Base-by-base conservation (phyloP, 2,113 vertebrate genomes). In the Mionectes macconnelli region DNA sequence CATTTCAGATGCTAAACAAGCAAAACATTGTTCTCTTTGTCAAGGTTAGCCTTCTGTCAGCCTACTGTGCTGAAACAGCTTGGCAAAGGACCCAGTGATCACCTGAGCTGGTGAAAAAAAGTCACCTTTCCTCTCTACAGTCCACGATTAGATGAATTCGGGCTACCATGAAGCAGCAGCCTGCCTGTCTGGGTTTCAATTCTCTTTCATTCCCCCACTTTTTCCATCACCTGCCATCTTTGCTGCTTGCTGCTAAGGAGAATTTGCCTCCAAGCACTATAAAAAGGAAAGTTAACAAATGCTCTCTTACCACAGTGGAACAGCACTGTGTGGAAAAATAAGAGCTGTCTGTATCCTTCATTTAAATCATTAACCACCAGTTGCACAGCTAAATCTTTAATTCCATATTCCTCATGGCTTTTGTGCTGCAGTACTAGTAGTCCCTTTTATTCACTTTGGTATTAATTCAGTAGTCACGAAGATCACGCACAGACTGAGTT, bases 141-240 rank as follows among this genome's bases (percentile, higher is more conserved):
- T 10, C 40, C 70, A 28, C 33, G 47, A 17, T 37, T 39, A 16
- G 28, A 80, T 35, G 80, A 77, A 81, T 81, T 80, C 42, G 45
- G 64, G 30, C 64, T 70, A 50, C 55, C 45, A 67, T 3, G 12
- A 87, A 78, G 44, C 84, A 91, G 74, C 53, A 82, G 27, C 52
- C 47, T 74, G 74, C 56, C n/a, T 37, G 55, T 49, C 82, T 15
- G 55, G 57, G 67, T 90, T 91, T 84, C 47, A 60, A n/a, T 72
- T 84, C 40, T 74, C 83, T 75, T 63, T 56, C 52, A 44, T 87
- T 94, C 60, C 72, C 53, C 44, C 7, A 47, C 52, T 92, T 94
- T 84, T 89, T 75, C 80, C 74, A 96, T 69, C 89, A 84, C 57
- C 88, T 90, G 67, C 62, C 86, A 84, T 68, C 86, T 93, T 89